These are phyloP conservation scores for Deladenus siricidicola DNA, from an alignment of 2,888 invertebrate genomes.

Conservation along the genomic window DNA sequence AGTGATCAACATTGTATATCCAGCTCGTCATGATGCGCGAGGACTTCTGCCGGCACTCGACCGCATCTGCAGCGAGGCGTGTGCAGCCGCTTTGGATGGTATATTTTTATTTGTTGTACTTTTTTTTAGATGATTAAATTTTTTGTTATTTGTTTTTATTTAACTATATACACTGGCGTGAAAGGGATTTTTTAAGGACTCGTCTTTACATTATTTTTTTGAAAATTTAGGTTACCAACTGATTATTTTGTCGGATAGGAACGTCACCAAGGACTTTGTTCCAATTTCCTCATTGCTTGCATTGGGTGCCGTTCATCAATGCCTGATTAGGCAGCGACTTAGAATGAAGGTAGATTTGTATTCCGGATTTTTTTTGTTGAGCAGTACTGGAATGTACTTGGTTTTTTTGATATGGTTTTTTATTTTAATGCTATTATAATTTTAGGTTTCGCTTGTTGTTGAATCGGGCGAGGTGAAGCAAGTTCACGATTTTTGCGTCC, in stretches of 20 bases:
- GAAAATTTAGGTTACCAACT: slow-evolving; percentile 63
- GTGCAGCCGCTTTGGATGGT: slow-evolving; percentile 66
- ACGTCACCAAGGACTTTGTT: slow-evolving; percentile 50
- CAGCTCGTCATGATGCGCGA: slow-evolving; percentile 63
- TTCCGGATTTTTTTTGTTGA: not conserved
- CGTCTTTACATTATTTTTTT: no score
- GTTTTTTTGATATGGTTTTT: not conserved
- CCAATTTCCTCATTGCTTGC: slow-evolving; percentile 69
- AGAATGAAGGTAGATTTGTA: slow-evolving; percentile 68
- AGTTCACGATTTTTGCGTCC: slow-evolving; percentile 81
- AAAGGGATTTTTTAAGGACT: no score
- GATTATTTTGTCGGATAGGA: slow-evolving; percentile 72
- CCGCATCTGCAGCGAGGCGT: slow-evolving; percentile 72
- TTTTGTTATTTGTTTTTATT: no score
- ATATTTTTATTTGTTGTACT: slow-evolving; percentile 60
- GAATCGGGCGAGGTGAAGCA: slow-evolving; percentile 93
- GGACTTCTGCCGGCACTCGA: slow-evolving; percentile 75
- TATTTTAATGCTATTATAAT: slow-evolving; percentile 2
- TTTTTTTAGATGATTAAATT: no score
- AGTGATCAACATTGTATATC: slow-evolving; percentile 81
- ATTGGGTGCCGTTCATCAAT: slow-evolving; percentile 86
- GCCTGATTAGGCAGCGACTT: slow-evolving; percentile 82
- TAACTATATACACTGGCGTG: no score
- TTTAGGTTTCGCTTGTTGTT: slow-evolving; percentile 68
- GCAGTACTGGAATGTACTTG: no score